A percentile compares a stretch with the other conserved stretches of the same genome.
Evolutionary conservation across 2,113 vertebrate species (phyloP).

Genomic region (Epinephelus moara): DNA sequence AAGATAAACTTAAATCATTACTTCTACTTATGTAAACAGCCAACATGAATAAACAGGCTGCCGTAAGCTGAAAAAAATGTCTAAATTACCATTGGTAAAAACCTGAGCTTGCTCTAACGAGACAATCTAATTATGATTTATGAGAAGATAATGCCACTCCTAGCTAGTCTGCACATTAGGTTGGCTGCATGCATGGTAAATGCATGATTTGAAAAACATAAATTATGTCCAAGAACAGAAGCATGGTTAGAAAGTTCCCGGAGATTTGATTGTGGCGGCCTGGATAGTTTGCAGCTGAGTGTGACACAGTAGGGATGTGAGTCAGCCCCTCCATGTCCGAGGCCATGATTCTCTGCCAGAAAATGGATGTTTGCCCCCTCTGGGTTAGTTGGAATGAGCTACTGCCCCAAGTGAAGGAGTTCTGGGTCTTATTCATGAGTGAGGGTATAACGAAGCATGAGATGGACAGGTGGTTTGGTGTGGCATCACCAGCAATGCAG

Average conservation of each 20-base stretch:
- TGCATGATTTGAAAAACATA: not conserved
- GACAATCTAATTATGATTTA: not conserved
- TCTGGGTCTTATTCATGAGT: no score
- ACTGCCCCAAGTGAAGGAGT: no score
- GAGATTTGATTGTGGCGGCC: not conserved
- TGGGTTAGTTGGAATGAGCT: no score
- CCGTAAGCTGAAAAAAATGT: not conserved
- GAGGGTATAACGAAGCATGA: no score
- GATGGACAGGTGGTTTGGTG: no score
- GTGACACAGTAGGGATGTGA: no score
- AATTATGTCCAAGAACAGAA: not conserved
- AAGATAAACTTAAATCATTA: not conserved
- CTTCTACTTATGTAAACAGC: not conserved
- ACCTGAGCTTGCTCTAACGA: not conserved
- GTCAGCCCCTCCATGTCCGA: no score
- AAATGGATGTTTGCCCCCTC: no score
- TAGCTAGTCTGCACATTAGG: not conserved
- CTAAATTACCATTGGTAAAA: not conserved
- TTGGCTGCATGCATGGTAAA: not conserved
- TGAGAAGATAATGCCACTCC: not conserved
- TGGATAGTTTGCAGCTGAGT: no score
- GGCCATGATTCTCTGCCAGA: no score
- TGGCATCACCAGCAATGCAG: no score
- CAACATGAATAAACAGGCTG: not conserved
- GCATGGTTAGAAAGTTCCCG: no score